phyloP scores from a whole-genome alignment of 2,797 vertebrate species.

The Danio tinwini region DNA sequence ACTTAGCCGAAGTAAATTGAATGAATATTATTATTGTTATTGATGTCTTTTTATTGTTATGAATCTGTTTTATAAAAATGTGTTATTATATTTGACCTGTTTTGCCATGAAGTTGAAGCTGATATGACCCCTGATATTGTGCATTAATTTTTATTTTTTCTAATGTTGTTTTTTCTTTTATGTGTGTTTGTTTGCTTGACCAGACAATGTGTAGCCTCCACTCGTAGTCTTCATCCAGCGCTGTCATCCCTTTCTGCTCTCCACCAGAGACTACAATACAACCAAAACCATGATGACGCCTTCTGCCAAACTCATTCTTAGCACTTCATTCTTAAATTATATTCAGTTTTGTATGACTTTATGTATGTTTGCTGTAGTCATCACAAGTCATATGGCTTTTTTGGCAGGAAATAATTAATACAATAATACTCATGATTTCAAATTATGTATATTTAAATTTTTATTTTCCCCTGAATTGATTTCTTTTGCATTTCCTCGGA shows the following conservation, averaged over 20 bases:
- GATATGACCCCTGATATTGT: too few species aligned
- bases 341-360: conserved; percentile 55
- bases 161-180: background rate
- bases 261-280: conserved; percentile 59
- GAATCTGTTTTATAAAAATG: too few species aligned
- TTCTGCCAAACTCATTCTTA: conserved; percentile 52
- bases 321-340: conserved; percentile 60
- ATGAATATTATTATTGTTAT: too few species aligned
- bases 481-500: conserved; percentile 60
- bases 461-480: conserved; percentile 44
- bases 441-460: conserved; percentile 65
- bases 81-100: too few species aligned
- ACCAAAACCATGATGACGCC: conserved; percentile 53
- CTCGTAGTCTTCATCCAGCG: conserved; percentile 45
- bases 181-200: conserved; percentile 8
- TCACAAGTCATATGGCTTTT: conserved; percentile 61
- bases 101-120: too few species aligned
- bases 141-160: background rate
- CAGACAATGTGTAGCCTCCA: conserved; percentile 41
- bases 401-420: conserved; percentile 54
- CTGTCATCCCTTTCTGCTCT: conserved; percentile 53
- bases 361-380: conserved; percentile 58
- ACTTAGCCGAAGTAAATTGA: too few species aligned
- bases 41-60: too few species aligned
- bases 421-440: conserved; percentile 62